Base-by-base conservation (phyloP, 2,888 invertebrate species). In the Drosophila birchii region DNA sequence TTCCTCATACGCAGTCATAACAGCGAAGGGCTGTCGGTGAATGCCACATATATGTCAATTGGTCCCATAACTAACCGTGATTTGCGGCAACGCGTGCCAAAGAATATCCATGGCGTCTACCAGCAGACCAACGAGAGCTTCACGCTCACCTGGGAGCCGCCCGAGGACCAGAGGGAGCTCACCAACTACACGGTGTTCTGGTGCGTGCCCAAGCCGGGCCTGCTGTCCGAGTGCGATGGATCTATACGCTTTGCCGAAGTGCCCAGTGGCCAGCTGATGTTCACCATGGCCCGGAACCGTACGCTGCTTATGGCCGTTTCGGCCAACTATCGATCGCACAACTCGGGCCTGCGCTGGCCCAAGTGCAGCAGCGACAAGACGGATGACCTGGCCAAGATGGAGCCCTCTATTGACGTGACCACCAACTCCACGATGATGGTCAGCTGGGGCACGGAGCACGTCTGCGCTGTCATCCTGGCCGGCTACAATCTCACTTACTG, bases 281-380 rank as follows among this genome's bases (percentile, higher is more conserved):
- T 89, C 44, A 90, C 93, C 79, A 91, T 94, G 91, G 92, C 93
- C 85, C 93, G 93, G 91, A 89, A 74, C 2, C 82, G 84, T 94
- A 90, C 96, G 94, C 87, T 92, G 14, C 92, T 91, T 53, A 96
- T 97, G 93, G 97, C 97, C 2, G 96, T 97, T 72, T 95, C 97
- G 7, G 96, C 96, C 0, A 97, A 97, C 87, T 95, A 94, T 45
- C 92, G 93, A 0, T 91, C 91, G 5, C 94, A 94, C 71, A 97
- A 96, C 78, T 97, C 97, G 90, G 97, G 97, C 1, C 96, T 97
- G 95, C 94, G 95, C 14, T 97, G 97, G 97, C 95, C 96, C 12
- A 94, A 94, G 39, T 97, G 97, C 58, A 90, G 90, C 5, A 89
- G 90, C 47, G 89, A 90, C 63, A 80, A 84, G 6, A 84, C 80